Conservation (phyloP, 2,113 vertebrate species). For the Paedocypris sp. region DNA sequence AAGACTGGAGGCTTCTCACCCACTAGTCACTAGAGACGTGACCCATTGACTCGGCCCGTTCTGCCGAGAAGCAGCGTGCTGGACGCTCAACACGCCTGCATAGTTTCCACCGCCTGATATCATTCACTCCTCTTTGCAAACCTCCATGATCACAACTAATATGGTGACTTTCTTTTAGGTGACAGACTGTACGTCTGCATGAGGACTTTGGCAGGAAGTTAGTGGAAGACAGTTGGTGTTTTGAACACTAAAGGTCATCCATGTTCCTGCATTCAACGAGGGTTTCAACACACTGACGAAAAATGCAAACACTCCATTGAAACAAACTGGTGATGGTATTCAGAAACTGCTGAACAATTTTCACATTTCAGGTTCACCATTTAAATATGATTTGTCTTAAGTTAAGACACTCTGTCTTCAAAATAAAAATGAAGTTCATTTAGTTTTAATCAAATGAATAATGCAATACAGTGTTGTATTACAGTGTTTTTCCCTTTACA, state of each 20-base stretch:
- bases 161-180: not conserved
- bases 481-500: too few relatives aligned
- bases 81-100: not conserved
- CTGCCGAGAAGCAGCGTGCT: conserved; percentile 3
- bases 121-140: not conserved
- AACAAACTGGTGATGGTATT: too few relatives aligned
- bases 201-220: not conserved
- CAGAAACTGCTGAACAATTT: not conserved
- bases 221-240: not conserved
- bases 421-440: too few relatives aligned
- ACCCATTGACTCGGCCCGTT: conserved; percentile 4
- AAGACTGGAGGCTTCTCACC: not conserved
- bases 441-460: not conserved
- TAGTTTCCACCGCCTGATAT: conserved; percentile 6
- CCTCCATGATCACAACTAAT: too few relatives aligned
- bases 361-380: too few relatives aligned
- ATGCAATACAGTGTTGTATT: too few relatives aligned
- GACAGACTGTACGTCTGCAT: conserved; percentile 12
- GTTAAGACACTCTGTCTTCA: too few relatives aligned
- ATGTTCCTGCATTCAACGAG: not conserved
- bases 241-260: not conserved
- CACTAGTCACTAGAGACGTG: not conserved
- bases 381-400: too few relatives aligned
- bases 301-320: not conserved
- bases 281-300: too few relatives aligned